Percentiles rank a stretch among this genome's conserved stretches.
phyloP scores from a whole-genome alignment of 2,888 invertebrate species.

The Torymus auratus region DNA sequence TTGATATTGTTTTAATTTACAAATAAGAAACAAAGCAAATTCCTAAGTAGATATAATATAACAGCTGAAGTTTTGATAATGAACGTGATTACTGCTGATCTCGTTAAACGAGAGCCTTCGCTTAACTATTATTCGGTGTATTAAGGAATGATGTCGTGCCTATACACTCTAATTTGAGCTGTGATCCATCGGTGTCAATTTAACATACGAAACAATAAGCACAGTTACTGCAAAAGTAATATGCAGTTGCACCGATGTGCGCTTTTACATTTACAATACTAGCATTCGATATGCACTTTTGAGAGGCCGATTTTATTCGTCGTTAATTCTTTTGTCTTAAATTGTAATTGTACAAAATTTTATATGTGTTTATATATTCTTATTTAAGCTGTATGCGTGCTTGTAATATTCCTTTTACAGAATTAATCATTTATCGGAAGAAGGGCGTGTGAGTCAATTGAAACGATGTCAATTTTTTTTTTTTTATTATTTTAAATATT shows the following conservation, averaged over 20 bases:
- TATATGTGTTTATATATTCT: not conserved
- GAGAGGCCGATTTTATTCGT: slow-evolving; percentile 2
- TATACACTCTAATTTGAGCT: slow-evolving; percentile 47
- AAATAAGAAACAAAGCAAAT: too few relatives aligned
- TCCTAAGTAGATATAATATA: not conserved
- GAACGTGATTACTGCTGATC: slow-evolving; percentile 20
- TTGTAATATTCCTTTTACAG: not conserved
- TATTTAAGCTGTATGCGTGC: not conserved
- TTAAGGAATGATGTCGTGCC: slow-evolving; percentile 47
- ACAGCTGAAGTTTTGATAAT: slow-evolving; percentile 2
- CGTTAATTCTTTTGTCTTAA: not conserved
- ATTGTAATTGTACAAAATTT: not conserved
- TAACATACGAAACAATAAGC: not conserved
- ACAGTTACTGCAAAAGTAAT: not conserved
- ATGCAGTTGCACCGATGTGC: not conserved
- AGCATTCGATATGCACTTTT: slow-evolving; percentile 26
- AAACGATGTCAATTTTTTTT: not conserved
- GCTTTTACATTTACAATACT: not conserved
- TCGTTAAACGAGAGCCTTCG: slow-evolving; percentile 29
- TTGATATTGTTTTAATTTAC: too few relatives aligned
- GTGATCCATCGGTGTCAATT: slow-evolving; percentile 52
- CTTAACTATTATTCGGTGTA: slow-evolving; percentile 26
- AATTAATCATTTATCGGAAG: not conserved
- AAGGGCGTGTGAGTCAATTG: not conserved
- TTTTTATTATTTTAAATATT: slow-evolving; percentile 1